These are phyloP conservation scores for Athrips mouffetella DNA, from an alignment of 2,888 invertebrate species.

Conservation along the genomic window DNA sequence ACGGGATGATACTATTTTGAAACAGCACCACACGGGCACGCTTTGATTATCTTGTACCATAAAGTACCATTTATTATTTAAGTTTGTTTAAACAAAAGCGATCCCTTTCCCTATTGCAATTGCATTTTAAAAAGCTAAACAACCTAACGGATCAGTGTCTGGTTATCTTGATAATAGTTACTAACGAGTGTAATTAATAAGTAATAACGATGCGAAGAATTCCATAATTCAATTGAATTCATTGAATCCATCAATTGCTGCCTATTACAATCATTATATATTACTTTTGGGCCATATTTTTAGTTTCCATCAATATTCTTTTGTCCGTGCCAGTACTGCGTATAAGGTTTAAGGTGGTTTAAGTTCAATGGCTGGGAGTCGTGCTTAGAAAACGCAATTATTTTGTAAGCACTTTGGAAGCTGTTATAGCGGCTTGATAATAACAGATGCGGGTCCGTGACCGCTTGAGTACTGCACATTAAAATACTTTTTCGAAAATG, in stretches of 20 bases:
- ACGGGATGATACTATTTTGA: too few species aligned
- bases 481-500: slow-evolving; percentile 21
- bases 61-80: too few species aligned
- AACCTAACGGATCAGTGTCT: neutral
- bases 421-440: slow-evolving; percentile 67
- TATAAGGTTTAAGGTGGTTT: too few species aligned
- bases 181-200: too few species aligned
- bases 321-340: neutral
- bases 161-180: neutral
- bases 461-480: slow-evolving; percentile 39
- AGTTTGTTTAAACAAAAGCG: too few species aligned
- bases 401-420: slow-evolving; percentile 60
- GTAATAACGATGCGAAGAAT: neutral
- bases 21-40: too few species aligned
- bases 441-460: slow-evolving; percentile 61
- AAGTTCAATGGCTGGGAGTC: slow-evolving; percentile 57
- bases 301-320: slow-evolving; percentile 11
- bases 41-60: too few species aligned
- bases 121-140: neutral
- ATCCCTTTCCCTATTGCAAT: neutral
- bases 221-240: slow-evolving; percentile 8
- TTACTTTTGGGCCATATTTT: neutral
- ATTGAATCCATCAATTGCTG: slow-evolving; percentile 1
- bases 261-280: neutral
- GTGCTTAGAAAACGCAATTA: slow-evolving; percentile 72